Base-by-base conservation (phyloP, 2,113 vertebrate genomes). In the Acanthochromis polyacanthus region DNA sequence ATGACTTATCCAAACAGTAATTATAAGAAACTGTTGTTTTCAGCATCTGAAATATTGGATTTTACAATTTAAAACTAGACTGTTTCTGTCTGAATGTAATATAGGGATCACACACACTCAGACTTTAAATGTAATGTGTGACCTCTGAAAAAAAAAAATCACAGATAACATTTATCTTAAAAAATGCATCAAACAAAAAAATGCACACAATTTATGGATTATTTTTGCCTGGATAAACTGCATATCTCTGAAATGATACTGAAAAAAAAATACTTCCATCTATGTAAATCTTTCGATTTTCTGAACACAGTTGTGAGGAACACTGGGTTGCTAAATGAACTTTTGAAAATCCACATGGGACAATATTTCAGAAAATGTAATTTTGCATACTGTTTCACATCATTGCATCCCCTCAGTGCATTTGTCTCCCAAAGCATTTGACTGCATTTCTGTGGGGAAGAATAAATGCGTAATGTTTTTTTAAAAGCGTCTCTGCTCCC, bases 331-430 rank as follows among this genome's bases (percentile, higher is more conserved):
- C 90, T 93, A 91, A 94, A 95, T 93, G 90, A 95, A 95, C 93
- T 93, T 95, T 94, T 87, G 89, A 93, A 93, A 91, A 94, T 93
- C 82, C 89, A 88, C 92, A 78, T 32, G 80, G 90, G 92, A 93
- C 88, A 93, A 93, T 94, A 90, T 95, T 94, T 95, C 92, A 92
- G 83, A 90, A 94, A 95, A 95, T 93, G 89, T 94, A 94, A 95
- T 95, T 93, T 94, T 93, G 93, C 92, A 92, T 93, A 94, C 92
- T 93, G 94, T 94, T 91, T 94, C 94, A 95, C 92, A 92, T 94
- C 93, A 84, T 88, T 90, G 93, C 94, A 75, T 91, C 90, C 92
- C 91, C 89, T 92, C 89, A 62, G 87, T 90, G 91, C 91, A 93
- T 94, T 95, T 93, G 92, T 94, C 90, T 93, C 92, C 88, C 91